phyloP scores from a whole-genome alignment of 2,797 vertebrate species.

The Pseudochaenichthys georgianus region DNA sequence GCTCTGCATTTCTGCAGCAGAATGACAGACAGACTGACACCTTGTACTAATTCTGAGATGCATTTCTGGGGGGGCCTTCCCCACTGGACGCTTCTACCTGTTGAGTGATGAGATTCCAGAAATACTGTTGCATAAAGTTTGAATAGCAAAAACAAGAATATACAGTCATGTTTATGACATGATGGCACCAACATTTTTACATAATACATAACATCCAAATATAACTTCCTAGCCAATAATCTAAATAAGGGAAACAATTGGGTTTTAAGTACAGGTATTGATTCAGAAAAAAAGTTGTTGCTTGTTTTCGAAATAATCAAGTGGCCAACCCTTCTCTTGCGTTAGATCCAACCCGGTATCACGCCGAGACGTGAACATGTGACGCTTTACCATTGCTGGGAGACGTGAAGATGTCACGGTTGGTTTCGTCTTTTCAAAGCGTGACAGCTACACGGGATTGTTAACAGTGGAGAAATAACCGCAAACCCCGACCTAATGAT shows the following conservation, averaged over 20 bases:
- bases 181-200: background rate
- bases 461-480: too few species aligned
- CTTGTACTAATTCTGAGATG: slow-evolving; percentile 25
- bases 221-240: background rate
- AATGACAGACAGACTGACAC: slow-evolving; percentile 37
- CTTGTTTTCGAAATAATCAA: slow-evolving; percentile 10
- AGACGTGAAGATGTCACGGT: too few species aligned
- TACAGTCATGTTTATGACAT: background rate
- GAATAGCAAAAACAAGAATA: slow-evolving; percentile 1
- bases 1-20: slow-evolving; percentile 18
- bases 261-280: slow-evolving; percentile 16
- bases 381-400: too few species aligned
- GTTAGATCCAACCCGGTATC: too few species aligned
- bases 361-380: too few species aligned
- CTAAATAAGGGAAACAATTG: background rate
- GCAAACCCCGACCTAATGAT: too few species aligned
- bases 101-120: slow-evolving; percentile 1
- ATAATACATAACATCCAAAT: background rate
- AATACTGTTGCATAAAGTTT: slow-evolving; percentile 5
- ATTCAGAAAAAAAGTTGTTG: background rate
- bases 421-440: too few species aligned
- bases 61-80: too few species aligned
- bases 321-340: too few species aligned
- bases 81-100: background rate
- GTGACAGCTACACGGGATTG: too few species aligned